Percentiles rank a stretch among this genome's conserved stretches.
These are phyloP conservation scores for Dinomys branickii DNA, from an alignment of 2,113 vertebrate species.

Conservation along the genomic window DNA sequence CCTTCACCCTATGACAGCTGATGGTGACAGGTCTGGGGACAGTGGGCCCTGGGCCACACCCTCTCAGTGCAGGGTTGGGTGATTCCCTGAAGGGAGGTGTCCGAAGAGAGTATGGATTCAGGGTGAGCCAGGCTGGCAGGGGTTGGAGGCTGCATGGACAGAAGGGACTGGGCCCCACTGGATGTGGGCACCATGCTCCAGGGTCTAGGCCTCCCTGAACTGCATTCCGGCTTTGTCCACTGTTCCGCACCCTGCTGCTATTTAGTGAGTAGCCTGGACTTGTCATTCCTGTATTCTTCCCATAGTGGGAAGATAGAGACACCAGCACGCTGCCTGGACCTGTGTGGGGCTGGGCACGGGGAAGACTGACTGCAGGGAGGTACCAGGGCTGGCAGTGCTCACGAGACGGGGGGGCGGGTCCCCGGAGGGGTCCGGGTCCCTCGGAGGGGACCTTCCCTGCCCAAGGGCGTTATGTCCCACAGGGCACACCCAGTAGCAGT, in stretches of 20 bases:
- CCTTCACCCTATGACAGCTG: no score
- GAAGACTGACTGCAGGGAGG: fast-evolving
- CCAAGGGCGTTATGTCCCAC: fast-evolving
- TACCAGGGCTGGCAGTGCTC: no score
- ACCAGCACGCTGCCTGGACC: no score
- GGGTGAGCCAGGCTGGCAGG: fast-evolving
- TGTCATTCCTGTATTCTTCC: background rate
- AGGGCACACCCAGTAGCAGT: fast-evolving
- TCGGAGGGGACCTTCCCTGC: fast-evolving
- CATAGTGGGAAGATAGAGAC: background rate
- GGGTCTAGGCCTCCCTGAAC: fast-evolving
- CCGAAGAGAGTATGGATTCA: background rate
- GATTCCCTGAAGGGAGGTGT: background rate
- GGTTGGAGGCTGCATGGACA: fast-evolving
- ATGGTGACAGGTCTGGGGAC: background rate
- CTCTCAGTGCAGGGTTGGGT: background rate
- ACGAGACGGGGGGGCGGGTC: background rate
- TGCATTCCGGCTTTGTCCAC: background rate
- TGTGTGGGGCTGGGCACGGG: background rate
- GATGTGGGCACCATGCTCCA: no score
- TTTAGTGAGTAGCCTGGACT: fast-evolving
- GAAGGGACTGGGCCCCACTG: background rate
- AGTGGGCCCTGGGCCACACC: background rate
- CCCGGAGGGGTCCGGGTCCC: background rate
- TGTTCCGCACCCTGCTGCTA: fast-evolving